Evolutionary conservation across 2,888 invertebrate genomes (phyloP), one percentile per base, ranked within the genome.

Genomic region (Oscheius onirici): DNA sequence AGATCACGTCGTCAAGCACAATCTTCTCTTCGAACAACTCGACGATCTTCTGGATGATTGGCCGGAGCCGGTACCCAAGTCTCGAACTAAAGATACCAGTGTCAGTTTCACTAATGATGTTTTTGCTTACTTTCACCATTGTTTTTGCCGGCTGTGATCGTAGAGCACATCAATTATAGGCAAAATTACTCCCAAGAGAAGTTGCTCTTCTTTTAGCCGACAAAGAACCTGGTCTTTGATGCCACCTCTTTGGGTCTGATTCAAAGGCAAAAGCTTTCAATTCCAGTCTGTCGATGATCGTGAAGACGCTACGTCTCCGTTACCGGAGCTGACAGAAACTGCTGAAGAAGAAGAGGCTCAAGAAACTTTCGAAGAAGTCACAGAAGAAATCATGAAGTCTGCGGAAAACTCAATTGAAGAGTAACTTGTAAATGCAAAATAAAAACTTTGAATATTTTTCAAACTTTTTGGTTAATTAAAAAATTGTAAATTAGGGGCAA

Each of bases 11-110:
- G 81, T 84, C 57, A 74, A 79, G 40, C 70, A 75, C 26, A 71
- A 69, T 22, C 76, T 79, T 75, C 65, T 75, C 3, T 84, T 84
- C 71, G 77, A 77, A n/a, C 80, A 84, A 58, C 75, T 84, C 13
- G 83, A 84, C 66, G 84, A 83, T 51, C 79, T 83, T 13, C 61
- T 84, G 15, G 83, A 83, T 15, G 82, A 77, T 13, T 84, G 84
- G 84, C 83, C 83, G 41, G 83, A 83, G 52, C 20, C 46, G n/a
- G n/a, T 46, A 10, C 52, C 46, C 66, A 73, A 40, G 2, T 20
- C 43, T 6, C 58, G 20, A 40, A 5, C n/a, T 6, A 41, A 58
- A 20, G 17, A 17, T 41, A 41, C n/a, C 6, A 41, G 15, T n/a
- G 58, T 58, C n/a, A 8, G 58, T 57, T 15, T 17, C n/a, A 28